Base-by-base conservation (phyloP, 2,113 vertebrate species). In the Oryzias woworae region DNA sequence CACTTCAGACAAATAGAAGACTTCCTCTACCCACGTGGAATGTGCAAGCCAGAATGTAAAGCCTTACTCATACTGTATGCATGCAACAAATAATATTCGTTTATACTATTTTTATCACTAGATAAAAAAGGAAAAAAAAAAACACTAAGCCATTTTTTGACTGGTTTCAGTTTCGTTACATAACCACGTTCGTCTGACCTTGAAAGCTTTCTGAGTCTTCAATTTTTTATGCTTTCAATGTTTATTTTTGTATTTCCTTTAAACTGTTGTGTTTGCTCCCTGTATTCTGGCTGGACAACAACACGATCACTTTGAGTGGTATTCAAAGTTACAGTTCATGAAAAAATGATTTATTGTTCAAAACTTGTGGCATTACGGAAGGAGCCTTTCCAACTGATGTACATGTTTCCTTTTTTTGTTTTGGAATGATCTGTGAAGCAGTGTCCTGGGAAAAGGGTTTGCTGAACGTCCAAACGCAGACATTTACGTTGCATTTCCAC, bases 11-110 rank as follows among this genome's bases (percentile, higher is more conserved):
- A 75, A 78, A 79, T 75, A 73, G 54, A 75, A 72, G 53, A 78
- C 74, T 81, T 87, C 58, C 70, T 81, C 60, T 55, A 65, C 55
- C 58, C 42, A 58, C 22, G 75, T 81, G 73, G 81, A 82, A 82
- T 78, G 79, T 78, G 81, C 78, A 82, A 89, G 81, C 75, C 78
- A 81, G 83, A 80, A 81, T 88, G 74, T 84, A 75, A 88, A 87
- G 89, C 87, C 87, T 90, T 91, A 88, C 83, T 82, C 59, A 44
- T 79, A 20, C 20, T 20, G 20, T 20, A 77, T 79, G 89, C 89
- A 90, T 91, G 89, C 55, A 42, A 64, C 73, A 65, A 75, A 81
- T 18, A 7, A 62, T 77, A 87, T 82, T 84, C 75, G 86, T 83
- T 90, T 71, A 81, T 64, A 75, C 75, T 60, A 76, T 83, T 77